Conservation (phyloP, 2,888 invertebrate genomes). For the Rotaria socialis region DNA sequence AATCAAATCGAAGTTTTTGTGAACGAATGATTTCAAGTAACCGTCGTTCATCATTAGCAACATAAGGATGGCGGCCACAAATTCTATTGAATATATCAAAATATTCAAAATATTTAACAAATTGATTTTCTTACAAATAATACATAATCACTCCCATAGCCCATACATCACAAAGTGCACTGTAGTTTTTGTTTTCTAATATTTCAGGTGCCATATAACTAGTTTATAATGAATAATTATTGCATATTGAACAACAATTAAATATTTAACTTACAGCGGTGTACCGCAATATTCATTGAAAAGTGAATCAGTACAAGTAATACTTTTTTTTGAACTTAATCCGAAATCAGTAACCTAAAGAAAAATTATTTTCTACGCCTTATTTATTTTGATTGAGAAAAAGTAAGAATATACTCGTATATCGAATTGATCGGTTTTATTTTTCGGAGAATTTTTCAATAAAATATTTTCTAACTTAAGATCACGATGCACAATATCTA, state of each 20-base stretch:
- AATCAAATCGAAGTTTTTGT: slow-evolving; percentile 52
- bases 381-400: slow-evolving; percentile 55
- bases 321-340: slow-evolving; percentile 50
- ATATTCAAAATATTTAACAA: neutral
- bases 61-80: slow-evolving; percentile 54
- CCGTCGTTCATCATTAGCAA: slow-evolving; percentile 52
- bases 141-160: slow-evolving; percentile 65
- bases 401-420: neutral
- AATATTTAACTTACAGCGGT: slow-evolving; percentile 63
- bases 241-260: too few relatives aligned
- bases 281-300: slow-evolving; percentile 64
- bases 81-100: slow-evolving; percentile 48
- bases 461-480: slow-evolving; percentile 60
- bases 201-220: slow-evolving; percentile 64
- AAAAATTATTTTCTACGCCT: slow-evolving; percentile 55
- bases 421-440: slow-evolving; percentile 18
- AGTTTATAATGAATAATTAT: neutral
- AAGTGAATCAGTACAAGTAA: slow-evolving; percentile 38
- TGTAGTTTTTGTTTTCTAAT: slow-evolving; percentile 63
- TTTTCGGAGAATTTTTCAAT: slow-evolving; percentile 61
- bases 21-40: slow-evolving; percentile 54
- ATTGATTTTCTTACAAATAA: slow-evolving; percentile 57
- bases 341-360: slow-evolving; percentile 65
- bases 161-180: slow-evolving; percentile 66
- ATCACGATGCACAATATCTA: slow-evolving; percentile 60